Conservation (phyloP, 2,113 vertebrate species). For the Neolamprologus hecqui region DNA sequence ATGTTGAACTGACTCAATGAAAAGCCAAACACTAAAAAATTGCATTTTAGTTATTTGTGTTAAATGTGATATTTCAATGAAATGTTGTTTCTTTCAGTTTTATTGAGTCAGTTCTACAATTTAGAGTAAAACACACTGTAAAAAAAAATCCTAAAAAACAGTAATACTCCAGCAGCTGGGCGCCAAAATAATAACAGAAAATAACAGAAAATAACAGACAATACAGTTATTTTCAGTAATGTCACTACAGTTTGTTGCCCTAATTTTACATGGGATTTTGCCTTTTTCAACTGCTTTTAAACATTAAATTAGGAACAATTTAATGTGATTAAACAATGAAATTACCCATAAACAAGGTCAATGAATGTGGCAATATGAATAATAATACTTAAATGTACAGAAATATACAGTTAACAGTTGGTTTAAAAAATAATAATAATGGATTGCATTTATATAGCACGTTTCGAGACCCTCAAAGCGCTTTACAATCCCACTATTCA, state of each 20-base stretch:
- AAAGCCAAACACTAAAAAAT: neutral
- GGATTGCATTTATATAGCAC: neutral
- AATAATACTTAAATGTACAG: neutral
- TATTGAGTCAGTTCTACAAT: neutral
- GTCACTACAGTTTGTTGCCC: neutral
- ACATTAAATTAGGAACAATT: neutral
- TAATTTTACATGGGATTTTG: neutral
- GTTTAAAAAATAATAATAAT: neutral
- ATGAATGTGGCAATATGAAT: rapidly evolving
- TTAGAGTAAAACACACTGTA: neutral
- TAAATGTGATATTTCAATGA: neutral
- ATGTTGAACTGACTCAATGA: neutral
- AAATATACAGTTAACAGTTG: neutral
- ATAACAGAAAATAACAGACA: neutral
- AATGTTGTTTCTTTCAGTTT: neutral
- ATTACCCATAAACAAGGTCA: neutral
- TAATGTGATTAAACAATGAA: neutral
- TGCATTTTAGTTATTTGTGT: neutral
- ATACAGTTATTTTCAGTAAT: neutral
- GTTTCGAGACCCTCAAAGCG: rapidly evolving
- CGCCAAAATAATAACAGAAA: neutral
- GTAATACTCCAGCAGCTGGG: neutral
- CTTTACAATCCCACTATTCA: rapidly evolving
- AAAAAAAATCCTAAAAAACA: neutral
- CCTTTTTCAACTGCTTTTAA: neutral